Percentiles rank a stretch among this genome's conserved stretches.
Evolutionary conservation across 2,797 vertebrate genomes (phyloP).

Genomic region (Manis javanica): DNA sequence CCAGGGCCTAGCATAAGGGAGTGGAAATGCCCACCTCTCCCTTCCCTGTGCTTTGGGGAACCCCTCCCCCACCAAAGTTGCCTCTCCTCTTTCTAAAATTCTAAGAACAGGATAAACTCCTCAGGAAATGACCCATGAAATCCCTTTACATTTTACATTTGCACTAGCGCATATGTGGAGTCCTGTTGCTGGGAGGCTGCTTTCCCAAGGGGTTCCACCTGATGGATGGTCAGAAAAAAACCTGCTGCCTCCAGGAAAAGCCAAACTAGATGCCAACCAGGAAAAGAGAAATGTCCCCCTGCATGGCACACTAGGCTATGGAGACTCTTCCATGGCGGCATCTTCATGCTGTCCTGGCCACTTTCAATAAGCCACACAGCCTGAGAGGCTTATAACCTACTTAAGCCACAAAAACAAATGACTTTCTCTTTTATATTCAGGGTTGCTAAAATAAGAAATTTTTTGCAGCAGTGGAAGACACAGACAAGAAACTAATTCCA

Average conservation of each 20-base stretch:
- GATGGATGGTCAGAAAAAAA: neutral
- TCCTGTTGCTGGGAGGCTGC: neutral
- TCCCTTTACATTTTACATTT: conserved; percentile 18
- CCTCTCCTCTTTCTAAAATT: neutral
- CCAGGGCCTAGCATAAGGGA: neutral
- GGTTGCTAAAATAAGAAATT: conserved; percentile 55
- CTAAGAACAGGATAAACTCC: neutral
- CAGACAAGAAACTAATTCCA: neutral
- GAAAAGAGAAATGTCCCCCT: conserved; percentile 14
- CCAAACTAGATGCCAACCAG: neutral
- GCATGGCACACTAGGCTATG: neutral
- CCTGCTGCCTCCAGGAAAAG: neutral
- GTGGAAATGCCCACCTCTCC: neutral
- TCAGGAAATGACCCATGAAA: neutral
- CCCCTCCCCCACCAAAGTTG: neutral
- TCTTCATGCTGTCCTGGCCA: neutral
- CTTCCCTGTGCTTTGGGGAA: neutral
- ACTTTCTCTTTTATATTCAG: conserved; percentile 47
- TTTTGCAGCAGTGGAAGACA: conserved; percentile 41
- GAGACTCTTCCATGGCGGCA: neutral
- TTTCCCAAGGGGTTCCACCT: neutral
- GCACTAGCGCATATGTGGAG: neutral
- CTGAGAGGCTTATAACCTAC: conserved; percentile 22
- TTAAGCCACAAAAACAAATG: conserved; percentile 50
- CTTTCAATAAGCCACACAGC: neutral